phyloP scores from a whole-genome alignment of 2,888 invertebrate species.

The Thera britannica region DNA sequence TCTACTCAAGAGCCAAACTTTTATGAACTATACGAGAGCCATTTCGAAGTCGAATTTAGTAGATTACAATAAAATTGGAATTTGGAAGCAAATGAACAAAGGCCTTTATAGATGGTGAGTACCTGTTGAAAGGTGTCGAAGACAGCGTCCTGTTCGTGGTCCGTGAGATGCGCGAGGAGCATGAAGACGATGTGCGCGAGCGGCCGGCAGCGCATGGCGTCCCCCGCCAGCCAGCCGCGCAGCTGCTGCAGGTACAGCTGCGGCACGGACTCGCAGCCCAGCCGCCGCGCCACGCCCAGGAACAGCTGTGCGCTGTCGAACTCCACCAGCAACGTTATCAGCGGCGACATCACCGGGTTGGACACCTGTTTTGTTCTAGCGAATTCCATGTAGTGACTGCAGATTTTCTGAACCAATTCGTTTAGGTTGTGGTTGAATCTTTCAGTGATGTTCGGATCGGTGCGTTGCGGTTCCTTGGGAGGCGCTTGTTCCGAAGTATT shows the following conservation, averaged over 20 bases:
- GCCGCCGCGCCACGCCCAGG: slow-evolving; percentile 70
- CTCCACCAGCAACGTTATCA: slow-evolving; percentile 82
- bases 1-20: too few species aligned
- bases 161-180: slow-evolving; percentile 81
- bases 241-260: slow-evolving; percentile 68
- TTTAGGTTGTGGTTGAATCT: slow-evolving; percentile 75
- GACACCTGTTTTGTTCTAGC: slow-evolving; percentile 71
- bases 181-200: slow-evolving; percentile 87
- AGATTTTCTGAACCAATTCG: slow-evolving; percentile 72
- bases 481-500: slow-evolving; percentile 3
- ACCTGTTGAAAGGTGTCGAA: slow-evolving; percentile 85
- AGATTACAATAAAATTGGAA: too few species aligned
- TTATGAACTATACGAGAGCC: too few species aligned
- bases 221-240: slow-evolving; percentile 78
- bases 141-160: slow-evolving; percentile 81
- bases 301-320: slow-evolving; percentile 84
- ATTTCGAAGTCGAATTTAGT: too few species aligned
- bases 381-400: slow-evolving; percentile 83
- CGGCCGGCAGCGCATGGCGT: slow-evolving; percentile 78
- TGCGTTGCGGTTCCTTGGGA: slow-evolving; percentile 10
- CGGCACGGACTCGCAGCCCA: slow-evolving; percentile 46
- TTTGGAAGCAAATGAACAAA: too few species aligned
- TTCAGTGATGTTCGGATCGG: slow-evolving; percentile 48
- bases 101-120: neutral
- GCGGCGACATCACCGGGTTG: slow-evolving; percentile 73